A percentile compares a stretch with the other conserved stretches of the same genome.
Conservation (phyloP, 2,797 vertebrate species). For the Adrianichthys oophorus region DNA sequence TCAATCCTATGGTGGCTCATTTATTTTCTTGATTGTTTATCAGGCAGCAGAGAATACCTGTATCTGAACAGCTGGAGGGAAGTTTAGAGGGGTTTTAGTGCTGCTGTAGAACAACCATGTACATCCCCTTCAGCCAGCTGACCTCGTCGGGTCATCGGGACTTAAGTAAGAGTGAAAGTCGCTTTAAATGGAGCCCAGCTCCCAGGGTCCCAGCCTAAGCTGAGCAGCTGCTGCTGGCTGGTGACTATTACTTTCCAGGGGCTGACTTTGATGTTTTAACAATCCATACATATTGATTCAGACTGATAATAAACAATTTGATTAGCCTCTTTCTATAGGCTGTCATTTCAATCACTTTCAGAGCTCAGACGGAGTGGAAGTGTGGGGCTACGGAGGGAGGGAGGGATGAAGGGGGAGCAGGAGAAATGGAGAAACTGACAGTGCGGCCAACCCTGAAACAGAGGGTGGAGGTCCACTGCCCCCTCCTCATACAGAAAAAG, state of each 20-base stretch:
- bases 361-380: constrained; percentile 93
- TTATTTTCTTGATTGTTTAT: constrained; percentile 78
- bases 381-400: constrained; percentile 80
- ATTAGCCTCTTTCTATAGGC: constrained; percentile 99
- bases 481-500: constrained; percentile 89
- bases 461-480: constrained; percentile 64
- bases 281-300: constrained; percentile 99
- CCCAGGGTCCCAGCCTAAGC: constrained; percentile 74
- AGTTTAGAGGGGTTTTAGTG: constrained; percentile 57
- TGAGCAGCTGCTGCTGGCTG: constrained; percentile 83
- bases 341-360: constrained; percentile 99
- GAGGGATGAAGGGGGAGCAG: constrained; percentile 75
- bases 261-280: constrained; percentile 98
- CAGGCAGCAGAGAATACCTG: constrained; percentile 62
- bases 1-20: constrained; percentile 56
- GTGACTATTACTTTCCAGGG: constrained; percentile 90
- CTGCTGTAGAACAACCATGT: constrained; percentile 53
- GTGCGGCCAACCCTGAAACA: constrained; percentile 75
- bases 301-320: constrained; percentile 99
- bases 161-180: constrained; percentile 87
- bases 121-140: constrained; percentile 74
- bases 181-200: constrained; percentile 78
- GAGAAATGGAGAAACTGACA: constrained; percentile 54
- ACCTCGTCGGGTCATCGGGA: constrained; percentile 79
- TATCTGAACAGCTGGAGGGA: constrained; percentile 67